Evolutionary conservation across 2,888 invertebrate genomes (phyloP), one percentile per base, ranked within the genome.

Genomic region (Noctua fimbriata): DNA sequence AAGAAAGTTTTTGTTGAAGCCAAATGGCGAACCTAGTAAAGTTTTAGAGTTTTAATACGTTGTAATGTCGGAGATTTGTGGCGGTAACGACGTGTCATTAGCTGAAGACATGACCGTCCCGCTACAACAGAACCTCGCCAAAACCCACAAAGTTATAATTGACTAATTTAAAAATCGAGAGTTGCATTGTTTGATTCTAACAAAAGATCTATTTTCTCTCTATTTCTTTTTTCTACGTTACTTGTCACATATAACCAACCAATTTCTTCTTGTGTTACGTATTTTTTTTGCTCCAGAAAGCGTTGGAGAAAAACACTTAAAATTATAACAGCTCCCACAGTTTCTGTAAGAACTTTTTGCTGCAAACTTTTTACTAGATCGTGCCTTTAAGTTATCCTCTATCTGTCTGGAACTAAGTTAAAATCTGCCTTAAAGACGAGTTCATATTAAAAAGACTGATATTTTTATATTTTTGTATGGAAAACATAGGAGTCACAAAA

Each of bases 11-110:
- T 95, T 95, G 94, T 95, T 93, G 90, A 87, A 93, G 91, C 93
- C 94, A 95, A 96, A 96, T 95, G 95, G 95, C 93, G 91, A 93
- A 92, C 92, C 91, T 92, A 94, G 93, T 93, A 91, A 95, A 96
- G 95, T 96, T 96, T 95, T 93, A 94, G 90, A 96, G 96, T 96
- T 96, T 96, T 96, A 96, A 96, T 96, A 96, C 94, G 95, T 94
- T 93, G 94, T 96, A 96, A 96, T 96, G 95, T 93, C 89, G 92
- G 92, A 96, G 96, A 96, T 96, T 95, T 96, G 95, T 95, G 95
- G 94, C 93, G 93, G 95, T 96, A 96, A 97, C 94, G 96, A 96
- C 92, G 81, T 87, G 90, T 95, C 96, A 94, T 97, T 96, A 96
- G 91, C 90, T 87, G 91, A 93, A 95, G 94, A 94, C 95, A 94